Percentiles rank a stretch among this genome's conserved stretches.
Evolutionary conservation across 2,113 vertebrate genomes (phyloP).

Genomic region (Micronisus gabar): DNA sequence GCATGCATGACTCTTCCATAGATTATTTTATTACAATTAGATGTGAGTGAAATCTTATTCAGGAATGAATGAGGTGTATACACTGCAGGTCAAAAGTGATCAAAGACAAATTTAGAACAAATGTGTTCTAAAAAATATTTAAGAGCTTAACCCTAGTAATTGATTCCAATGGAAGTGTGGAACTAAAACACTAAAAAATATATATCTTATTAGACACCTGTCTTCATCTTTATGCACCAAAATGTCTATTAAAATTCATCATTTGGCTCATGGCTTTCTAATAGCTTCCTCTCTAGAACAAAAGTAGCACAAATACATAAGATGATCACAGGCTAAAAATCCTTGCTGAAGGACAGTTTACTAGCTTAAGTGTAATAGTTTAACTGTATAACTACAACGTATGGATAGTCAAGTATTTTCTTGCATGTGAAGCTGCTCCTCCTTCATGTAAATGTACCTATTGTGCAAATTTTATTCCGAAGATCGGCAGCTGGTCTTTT

Average conservation of each 20-base stretch:
- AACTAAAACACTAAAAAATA: background rate
- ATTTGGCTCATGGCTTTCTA: background rate
- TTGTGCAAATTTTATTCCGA: accelerated
- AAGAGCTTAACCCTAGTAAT: background rate
- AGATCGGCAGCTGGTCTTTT: background rate
- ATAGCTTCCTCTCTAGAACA: background rate
- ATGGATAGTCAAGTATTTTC: background rate
- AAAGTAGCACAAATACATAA: background rate
- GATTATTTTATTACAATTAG: background rate
- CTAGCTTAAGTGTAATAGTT: background rate
- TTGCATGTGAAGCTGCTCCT: background rate
- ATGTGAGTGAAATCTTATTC: background rate
- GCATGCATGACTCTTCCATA: background rate
- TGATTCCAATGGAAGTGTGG: background rate
- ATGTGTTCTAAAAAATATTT: background rate
- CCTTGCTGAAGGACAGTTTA: background rate
- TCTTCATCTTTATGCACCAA: background rate
- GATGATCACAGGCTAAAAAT: background rate
- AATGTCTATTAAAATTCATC: background rate
- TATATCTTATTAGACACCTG: background rate
- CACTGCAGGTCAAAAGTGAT: background rate
- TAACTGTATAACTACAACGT: background rate
- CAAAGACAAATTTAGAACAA: background rate
- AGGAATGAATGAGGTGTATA: background rate
- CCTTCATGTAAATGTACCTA: accelerated